Evolutionary conservation across 35 echinoderm and acorn worm species (phyloP), one percentile per base, ranked within the genome.

Genomic region (Antedon bifida): DNA sequence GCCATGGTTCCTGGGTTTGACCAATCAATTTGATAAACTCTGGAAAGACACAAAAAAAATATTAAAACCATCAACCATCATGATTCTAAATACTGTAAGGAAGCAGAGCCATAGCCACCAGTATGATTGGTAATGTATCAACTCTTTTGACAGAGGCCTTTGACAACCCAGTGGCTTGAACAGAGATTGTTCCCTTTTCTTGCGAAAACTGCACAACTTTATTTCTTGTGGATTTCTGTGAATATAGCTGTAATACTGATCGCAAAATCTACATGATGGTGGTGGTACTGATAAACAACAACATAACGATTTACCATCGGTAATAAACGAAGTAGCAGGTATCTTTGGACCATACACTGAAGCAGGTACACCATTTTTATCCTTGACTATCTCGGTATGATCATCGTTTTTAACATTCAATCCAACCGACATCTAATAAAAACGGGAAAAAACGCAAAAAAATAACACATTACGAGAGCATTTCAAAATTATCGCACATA

Each of bases 1-100:
- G 94, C 94, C 94, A 97, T 28, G 79, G 33, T 19, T 35, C 12
- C 34, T 35, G n/a, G 16, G 78, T 38, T 26, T 14, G 14, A 34
- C 36, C 78, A 36, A 80, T 80, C 78, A 80, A 39, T 35, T 29
- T 38, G 23, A 38, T 7, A n/a, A 80, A 14, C 7, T 29, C 35
- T 80, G 78, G 0, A 36, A 80, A 80, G 8, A 38, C 3, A 39
- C 33, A 34, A 34, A n/a, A 9, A 4, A 11, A 78, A 34, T 1
- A 35, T 17, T 1, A 31, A 30, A 30, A 64, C 23, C 1, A 16
- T 16, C 19, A 30, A 64, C 23, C 1, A 16, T 16, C 19, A 64
- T 2, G 51, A 1, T 19, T 16, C 51, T 19, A 23, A 16, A 1
- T 19, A 64, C 5, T 8, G 5, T 64, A 11, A 12, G 51, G 51